A percentile compares a stretch with the other conserved stretches of the same genome.
Conservation (phyloP, 2,888 invertebrate genomes). For the Gymnoscelis rufifasciata region DNA sequence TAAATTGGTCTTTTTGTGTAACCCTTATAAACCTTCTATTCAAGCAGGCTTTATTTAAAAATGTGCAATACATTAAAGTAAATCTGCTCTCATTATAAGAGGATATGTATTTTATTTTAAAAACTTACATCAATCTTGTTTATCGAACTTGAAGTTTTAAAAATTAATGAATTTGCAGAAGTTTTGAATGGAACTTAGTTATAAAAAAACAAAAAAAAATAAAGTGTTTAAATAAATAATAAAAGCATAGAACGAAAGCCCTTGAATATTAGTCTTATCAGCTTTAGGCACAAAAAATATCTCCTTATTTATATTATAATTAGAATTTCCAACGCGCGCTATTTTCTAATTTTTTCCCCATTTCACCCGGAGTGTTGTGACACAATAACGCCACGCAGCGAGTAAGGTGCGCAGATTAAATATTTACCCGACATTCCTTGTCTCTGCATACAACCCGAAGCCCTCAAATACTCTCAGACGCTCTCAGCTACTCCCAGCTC, state of each 20-base stretch:
- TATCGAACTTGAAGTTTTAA: too few relatives aligned
- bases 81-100: too few relatives aligned
- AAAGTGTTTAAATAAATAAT: too few relatives aligned
- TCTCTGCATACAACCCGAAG: conserved; percentile 32
- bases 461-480: too few relatives aligned
- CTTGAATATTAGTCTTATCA: too few relatives aligned
- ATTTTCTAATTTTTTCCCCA: conserved; percentile 12
- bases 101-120: background rate
- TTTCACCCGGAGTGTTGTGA: conserved; percentile 11
- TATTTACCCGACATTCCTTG: conserved; percentile 35
- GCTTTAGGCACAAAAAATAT: too few relatives aligned
- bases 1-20: background rate
- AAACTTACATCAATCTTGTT: background rate
- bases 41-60: background rate
- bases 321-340: conserved; percentile 11
- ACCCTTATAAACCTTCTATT: background rate
- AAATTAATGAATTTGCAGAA: too few relatives aligned
- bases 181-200: too few relatives aligned
- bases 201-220: too few relatives aligned
- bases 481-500: background rate
- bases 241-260: too few relatives aligned
- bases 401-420: conserved; percentile 34
- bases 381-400: conserved; percentile 15
- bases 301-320: conserved; percentile 5
- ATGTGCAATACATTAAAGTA: background rate